phyloP scores from a whole-genome alignment of 64 coral and sea anemone species.

The Porites lutea region DNA sequence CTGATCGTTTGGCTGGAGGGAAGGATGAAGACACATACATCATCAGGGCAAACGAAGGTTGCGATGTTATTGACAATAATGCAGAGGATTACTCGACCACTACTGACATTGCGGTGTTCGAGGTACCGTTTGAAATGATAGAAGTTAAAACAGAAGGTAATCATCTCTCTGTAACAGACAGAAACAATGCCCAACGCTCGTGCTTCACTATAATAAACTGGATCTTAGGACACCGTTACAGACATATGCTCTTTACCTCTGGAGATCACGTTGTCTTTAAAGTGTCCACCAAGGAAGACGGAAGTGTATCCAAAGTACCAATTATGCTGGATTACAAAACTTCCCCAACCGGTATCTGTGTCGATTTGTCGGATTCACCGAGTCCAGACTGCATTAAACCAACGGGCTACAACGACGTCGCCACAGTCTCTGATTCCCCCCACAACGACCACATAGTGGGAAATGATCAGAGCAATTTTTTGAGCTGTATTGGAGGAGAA shows the following conservation, averaged over 20 bases:
- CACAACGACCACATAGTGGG: constrained; percentile 31
- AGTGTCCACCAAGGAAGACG: background rate
- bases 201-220: constrained; percentile 49
- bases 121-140: constrained; percentile 14
- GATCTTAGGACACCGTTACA: constrained; percentile 2
- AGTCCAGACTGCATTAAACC: background rate
- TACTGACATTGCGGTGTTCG: constrained; percentile 50
- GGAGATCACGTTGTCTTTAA: constrained; percentile 55
- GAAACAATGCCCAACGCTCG: background rate
- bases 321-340: constrained; percentile 50
- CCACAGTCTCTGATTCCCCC: constrained; percentile 37
- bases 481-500: constrained; percentile 47
- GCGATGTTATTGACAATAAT: constrained; percentile 56
- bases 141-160: background rate
- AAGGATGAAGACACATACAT: constrained; percentile 61
- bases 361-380: constrained; percentile 12
- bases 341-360: background rate
- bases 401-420: background rate
- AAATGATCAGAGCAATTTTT: constrained; percentile 48
- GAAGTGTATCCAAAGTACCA: constrained; percentile 9
- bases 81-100: constrained; percentile 34
- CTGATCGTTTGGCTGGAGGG: constrained; percentile 28
- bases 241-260: constrained; percentile 29
- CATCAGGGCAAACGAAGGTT: constrained; percentile 35
- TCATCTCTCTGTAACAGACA: constrained; percentile 26